These are phyloP conservation scores for Cyanistes caeruleus DNA, from an alignment of 2,113 vertebrate species.

Conservation along the genomic window DNA sequence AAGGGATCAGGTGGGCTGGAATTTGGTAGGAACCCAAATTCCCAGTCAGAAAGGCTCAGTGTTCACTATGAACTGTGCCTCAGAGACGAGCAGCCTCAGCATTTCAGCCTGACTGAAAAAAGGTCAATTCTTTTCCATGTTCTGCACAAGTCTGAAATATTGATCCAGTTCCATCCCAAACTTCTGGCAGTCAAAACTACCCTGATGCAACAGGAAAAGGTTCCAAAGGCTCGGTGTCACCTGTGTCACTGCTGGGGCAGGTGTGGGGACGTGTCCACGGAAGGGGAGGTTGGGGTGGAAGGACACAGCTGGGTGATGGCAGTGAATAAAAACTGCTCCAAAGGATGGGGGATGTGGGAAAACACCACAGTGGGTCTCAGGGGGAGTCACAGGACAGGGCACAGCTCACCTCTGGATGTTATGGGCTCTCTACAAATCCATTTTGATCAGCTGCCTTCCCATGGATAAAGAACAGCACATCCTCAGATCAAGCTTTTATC, in stretches of 20 bases:
- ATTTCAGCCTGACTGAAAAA: background rate
- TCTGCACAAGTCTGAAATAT: background rate
- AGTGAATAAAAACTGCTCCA: background rate
- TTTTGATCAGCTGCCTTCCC: background rate
- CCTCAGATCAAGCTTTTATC: background rate
- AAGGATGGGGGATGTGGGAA: accelerated
- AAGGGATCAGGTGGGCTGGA: background rate
- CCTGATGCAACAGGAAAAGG: accelerated
- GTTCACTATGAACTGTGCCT: accelerated
- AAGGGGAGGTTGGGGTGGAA: background rate
- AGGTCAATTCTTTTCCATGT: background rate
- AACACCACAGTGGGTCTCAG: accelerated
- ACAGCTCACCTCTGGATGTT: accelerated
- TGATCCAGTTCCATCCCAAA: no score
- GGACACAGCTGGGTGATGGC: background rate
- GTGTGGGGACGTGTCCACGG: accelerated
- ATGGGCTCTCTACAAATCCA: background rate
- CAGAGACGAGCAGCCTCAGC: background rate
- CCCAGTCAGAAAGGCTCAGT: background rate
- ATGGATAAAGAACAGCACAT: accelerated
- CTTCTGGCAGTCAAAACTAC: background rate
- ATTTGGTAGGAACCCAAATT: background rate
- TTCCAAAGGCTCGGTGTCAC: background rate
- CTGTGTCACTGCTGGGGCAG: background rate
- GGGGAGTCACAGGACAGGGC: background rate